Percentiles rank a stretch among this genome's conserved stretches.
Evolutionary conservation across 2,797 vertebrate genomes (phyloP).

Genomic region (Hirundo rustica): DNA sequence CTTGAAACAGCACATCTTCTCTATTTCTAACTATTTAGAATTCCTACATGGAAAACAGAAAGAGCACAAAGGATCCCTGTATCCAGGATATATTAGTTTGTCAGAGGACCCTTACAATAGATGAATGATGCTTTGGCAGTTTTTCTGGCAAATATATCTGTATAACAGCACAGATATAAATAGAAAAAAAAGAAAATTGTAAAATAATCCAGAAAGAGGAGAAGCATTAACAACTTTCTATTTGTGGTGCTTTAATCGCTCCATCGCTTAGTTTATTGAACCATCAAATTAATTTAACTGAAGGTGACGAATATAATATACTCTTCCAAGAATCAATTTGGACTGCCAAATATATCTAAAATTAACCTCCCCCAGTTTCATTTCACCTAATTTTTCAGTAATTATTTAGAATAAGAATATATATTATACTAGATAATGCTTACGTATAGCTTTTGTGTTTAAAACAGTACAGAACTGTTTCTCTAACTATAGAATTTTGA

Average conservation of each 20-base stretch:
- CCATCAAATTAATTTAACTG: conserved; percentile 18
- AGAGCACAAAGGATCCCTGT: background rate
- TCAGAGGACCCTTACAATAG: background rate
- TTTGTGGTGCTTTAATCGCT: background rate
- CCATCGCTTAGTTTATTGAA: background rate
- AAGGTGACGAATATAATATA: background rate
- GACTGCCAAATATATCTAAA: background rate
- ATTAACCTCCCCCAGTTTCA: background rate
- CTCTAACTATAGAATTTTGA: background rate
- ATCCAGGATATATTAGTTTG: background rate
- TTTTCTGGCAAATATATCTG: background rate
- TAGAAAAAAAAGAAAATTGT: background rate
- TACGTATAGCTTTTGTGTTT: background rate
- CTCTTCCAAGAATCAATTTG: background rate
- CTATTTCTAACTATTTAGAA: background rate
- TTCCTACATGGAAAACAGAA: background rate
- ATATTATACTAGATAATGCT: background rate
- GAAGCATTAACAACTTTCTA: background rate
- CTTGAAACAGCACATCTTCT: background rate
- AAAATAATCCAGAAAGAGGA: background rate
- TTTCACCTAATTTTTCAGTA: background rate
- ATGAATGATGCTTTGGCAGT: background rate
- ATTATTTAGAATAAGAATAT: background rate
- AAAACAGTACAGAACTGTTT: background rate
- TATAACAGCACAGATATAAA: background rate